Conservation (phyloP, 2,797 vertebrate genomes). For the Epinephelus awoara region DNA sequence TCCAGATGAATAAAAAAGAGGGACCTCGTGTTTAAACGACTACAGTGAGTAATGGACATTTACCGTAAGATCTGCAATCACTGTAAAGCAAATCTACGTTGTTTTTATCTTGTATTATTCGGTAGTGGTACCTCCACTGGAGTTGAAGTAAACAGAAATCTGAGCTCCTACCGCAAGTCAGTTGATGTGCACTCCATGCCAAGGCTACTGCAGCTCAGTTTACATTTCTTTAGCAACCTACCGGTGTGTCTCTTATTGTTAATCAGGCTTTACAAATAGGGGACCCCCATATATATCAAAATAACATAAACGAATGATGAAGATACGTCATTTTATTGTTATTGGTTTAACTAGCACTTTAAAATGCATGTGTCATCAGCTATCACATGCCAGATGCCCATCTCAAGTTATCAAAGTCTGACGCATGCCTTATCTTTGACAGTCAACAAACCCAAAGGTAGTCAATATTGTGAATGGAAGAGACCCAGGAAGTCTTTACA, state of each 20-base stretch:
- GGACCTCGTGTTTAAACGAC: background rate
- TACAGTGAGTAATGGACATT: background rate
- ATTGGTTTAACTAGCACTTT: background rate
- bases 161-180: conserved; percentile 70
- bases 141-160: conserved; percentile 84
- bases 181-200: conserved; percentile 76
- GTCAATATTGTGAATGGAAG: background rate
- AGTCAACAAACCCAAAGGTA: background rate
- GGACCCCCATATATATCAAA: no score
- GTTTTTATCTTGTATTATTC: conserved; percentile 6
- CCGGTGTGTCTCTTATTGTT: conserved; percentile 53
- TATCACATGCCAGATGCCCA: background rate
- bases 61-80: background rate
- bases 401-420: background rate
- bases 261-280: background rate
- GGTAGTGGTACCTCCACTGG: conserved; percentile 26
- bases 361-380: background rate
- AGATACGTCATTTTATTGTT: background rate
- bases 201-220: conserved; percentile 59
- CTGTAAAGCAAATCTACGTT: background rate
- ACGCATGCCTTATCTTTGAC: background rate
- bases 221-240: conserved; percentile 60
- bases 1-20: background rate
- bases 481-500: background rate
- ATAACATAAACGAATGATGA: background rate